A percentile compares a stretch with the other conserved stretches of the same genome.
These are phyloP conservation scores for Patella depressa DNA, from an alignment of 2,888 invertebrate genomes.

Conservation along the genomic window DNA sequence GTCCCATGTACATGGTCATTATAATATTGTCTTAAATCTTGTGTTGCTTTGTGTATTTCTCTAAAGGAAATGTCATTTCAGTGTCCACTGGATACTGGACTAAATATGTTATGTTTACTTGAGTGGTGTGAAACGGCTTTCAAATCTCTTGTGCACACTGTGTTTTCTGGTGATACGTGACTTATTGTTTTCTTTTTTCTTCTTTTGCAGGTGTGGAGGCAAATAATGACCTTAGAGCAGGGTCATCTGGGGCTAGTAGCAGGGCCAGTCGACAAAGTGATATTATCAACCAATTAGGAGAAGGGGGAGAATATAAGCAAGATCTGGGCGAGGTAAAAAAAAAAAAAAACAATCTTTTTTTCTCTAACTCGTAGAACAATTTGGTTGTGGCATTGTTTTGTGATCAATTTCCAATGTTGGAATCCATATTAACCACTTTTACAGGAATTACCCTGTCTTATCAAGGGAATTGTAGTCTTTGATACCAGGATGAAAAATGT, in stretches of 20 bases:
- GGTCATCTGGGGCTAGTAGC: constrained; percentile 54
- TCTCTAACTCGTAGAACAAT: too few species aligned
- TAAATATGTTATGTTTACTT: background rate
- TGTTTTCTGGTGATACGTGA: constrained; percentile 1
- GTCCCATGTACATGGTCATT: too few species aligned
- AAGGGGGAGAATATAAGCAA: constrained; percentile 47
- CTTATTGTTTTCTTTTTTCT: constrained; percentile 8
- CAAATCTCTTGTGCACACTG: background rate
- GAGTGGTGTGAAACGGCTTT: background rate
- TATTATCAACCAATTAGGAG: constrained; percentile 55
- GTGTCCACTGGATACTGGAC: background rate
- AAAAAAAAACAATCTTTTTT: too few species aligned
- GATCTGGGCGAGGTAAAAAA: constrained; percentile 40
- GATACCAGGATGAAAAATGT: too few species aligned
- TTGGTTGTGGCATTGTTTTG: too few species aligned
- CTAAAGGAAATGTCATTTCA: background rate
- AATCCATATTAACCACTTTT: too few species aligned
- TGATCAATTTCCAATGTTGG: too few species aligned
- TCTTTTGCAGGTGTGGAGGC: constrained; percentile 47
- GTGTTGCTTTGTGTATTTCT: constrained; percentile 2
- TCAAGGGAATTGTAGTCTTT: too few species aligned
- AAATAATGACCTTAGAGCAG: constrained; percentile 45
- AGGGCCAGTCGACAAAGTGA: constrained; percentile 62
- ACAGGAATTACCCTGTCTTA: too few species aligned
- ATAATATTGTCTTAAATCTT: background rate